Evolutionary conservation across 1,140 invertebrate genomes (phyloP).

Genomic region (Caenorhabditis briggsae): DNA sequence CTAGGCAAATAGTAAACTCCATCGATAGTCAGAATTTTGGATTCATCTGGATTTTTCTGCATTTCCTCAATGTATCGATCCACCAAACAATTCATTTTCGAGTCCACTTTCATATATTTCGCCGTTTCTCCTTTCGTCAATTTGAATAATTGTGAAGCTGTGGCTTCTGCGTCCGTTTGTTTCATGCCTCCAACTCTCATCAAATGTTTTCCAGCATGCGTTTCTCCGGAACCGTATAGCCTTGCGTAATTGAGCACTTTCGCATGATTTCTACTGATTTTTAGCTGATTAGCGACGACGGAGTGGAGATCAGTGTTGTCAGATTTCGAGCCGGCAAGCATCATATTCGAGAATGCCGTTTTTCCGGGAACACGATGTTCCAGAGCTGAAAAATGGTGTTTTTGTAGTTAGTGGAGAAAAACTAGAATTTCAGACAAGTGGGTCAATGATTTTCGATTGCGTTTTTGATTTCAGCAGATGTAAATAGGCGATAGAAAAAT

Average conservation of each 20-base stretch:
- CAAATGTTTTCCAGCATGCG: constrained; percentile 89
- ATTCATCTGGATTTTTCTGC: background rate
- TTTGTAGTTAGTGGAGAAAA: too few relatives aligned
- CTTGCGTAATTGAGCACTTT: constrained; percentile 95
- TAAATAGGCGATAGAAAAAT: too few relatives aligned
- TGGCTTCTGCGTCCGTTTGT: constrained; percentile 87
- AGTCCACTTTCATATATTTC: constrained; percentile 35
- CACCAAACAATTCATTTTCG: constrained; percentile 33
- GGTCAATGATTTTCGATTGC: too few relatives aligned
- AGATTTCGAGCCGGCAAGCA: constrained; percentile 85
- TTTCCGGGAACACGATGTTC: constrained; percentile 72
- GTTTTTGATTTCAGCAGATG: too few relatives aligned
- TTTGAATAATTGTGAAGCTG: constrained; percentile 90
- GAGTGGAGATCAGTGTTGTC: constrained; percentile 96
- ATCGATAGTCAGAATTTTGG: constrained; percentile 23
- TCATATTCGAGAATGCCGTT: constrained; percentile 80
- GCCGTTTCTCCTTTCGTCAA: constrained; percentile 85
- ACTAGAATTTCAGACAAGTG: too few relatives aligned
- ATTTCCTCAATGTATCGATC: constrained; percentile 28
- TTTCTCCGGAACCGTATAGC: constrained; percentile 96
- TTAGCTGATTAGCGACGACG: constrained; percentile 90
- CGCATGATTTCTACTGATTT: constrained; percentile 91
- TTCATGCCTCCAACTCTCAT: constrained; percentile 88
- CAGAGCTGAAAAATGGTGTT: constrained; percentile 50
- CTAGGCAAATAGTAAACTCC: constrained; percentile 10